Conservation (phyloP, 2,113 vertebrate species). For the Sardina pilchardus region DNA sequence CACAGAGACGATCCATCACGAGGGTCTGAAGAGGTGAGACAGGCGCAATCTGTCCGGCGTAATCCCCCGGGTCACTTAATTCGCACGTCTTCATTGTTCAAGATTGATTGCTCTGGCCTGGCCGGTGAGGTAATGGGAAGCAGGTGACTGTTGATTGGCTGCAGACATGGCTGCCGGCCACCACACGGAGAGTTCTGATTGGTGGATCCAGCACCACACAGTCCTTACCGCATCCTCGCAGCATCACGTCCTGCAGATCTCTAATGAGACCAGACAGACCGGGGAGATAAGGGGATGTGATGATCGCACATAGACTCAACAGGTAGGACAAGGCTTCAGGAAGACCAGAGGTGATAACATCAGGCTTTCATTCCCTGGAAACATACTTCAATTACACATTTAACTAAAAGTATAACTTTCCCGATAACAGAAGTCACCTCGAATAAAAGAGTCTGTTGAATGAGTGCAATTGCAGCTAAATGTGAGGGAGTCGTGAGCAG, state of each 20-base stretch:
- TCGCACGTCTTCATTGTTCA: slow-evolving; percentile 21
- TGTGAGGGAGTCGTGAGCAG: background rate
- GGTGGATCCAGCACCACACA: background rate
- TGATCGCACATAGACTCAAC: background rate
- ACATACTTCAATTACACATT: background rate
- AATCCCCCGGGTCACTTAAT: background rate
- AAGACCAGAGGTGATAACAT: background rate
- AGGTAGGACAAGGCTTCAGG: background rate
- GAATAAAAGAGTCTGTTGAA: background rate
- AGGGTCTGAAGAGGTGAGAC: background rate
- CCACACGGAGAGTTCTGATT: background rate
- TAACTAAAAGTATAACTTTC: background rate
- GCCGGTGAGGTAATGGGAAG: slow-evolving; percentile 38
- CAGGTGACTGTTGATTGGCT: slow-evolving; percentile 43
- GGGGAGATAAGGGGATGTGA: background rate
- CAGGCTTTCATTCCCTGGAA: background rate
- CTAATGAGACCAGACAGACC: background rate
- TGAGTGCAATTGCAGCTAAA: background rate
- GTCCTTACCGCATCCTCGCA: background rate
- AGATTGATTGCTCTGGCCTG: slow-evolving; percentile 22
- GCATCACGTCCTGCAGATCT: background rate
- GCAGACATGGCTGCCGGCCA: slow-evolving; percentile 16
- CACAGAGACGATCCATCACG: background rate
- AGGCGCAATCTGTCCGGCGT: background rate
- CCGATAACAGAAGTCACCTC: background rate